Evolutionary conservation across 2,888 invertebrate genomes (phyloP), one percentile per base, ranked within the genome.

Genomic region (Patella caerulea): DNA sequence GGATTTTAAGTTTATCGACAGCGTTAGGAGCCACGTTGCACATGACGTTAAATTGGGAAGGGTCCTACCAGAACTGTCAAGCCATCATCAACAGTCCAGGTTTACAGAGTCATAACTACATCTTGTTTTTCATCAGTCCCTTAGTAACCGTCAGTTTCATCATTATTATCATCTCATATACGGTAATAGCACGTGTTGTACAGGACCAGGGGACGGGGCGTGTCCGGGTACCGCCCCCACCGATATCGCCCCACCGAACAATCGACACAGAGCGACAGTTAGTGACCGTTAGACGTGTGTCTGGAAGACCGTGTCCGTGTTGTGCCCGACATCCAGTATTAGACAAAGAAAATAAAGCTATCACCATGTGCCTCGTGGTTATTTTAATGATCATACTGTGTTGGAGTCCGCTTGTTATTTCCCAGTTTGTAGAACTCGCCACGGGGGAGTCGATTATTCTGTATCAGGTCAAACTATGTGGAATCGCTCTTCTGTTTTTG

Each of bases 381-480:
- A 87, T 84, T 34, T 75, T 87, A n/a, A 87, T 86, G 17, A 84
- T 86, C 24, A 79, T 84, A 53, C 82, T 88, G 71, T 87, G 87
- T 78, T 88, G 88, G 88, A 85, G 83, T 45, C 87, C 88, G 19
- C 80, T 88, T 69, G 82, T 88, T 76, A 84, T 85, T 24, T 87
- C 88, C 52, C 86, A 88, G 75, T 81, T 86, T 78, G 75, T 88
- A 29, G 86, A 86, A 74, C 70, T 87, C 24, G 78, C 82, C 65
- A 84, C 84, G 2, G 88, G 88, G 70, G 85, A 87, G 72, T 87
- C 88, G 52, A 87, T 87, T 77, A 86, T 87, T 70, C 75, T 88
- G 24, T 87, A 86, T 77, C 88, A 88, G 79, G 86, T 88, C 69
- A 87, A 88, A 82, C 81, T 88, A 72, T 88, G 88, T 74, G 87